Evolutionary conservation across 2,113 vertebrate species (phyloP), one percentile per base, ranked within the genome.

Genomic region (Hucho hucho): DNA sequence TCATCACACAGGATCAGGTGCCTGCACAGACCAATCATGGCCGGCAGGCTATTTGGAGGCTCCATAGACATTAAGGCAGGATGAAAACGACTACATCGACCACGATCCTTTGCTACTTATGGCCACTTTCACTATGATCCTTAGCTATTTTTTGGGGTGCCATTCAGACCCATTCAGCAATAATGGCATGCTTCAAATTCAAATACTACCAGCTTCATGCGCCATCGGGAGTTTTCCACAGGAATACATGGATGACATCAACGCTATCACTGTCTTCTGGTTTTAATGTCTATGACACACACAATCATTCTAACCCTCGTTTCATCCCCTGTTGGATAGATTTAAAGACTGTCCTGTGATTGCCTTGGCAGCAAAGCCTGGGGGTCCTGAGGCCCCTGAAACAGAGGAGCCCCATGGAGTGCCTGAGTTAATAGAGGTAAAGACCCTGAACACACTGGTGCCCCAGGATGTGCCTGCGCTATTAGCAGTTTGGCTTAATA

Each of bases 281-380:
- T 79, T 96, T 96, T 0, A 97, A 99, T 76, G 96, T 95, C 72
- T 90, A 95, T 2, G 97, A 59, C 26, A 53, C 58, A 97, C 87
- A 53, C 46, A 65, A 28, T 76, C 43, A 74, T 73, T 68, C 13
- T 6, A 64, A 61, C 49, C 11, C 18, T 22, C 0, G n/a, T 18
- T 72, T 75, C 69, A 74, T 70, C 75, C 91, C 66, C 69, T 80
- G n/a, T 69, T 22, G 69, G 47, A 49, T 89, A 99, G 98, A 87
- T 99, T 99, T 86, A 94, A 91, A 73, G 95, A 94, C 2, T 97
- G 95, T 85, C 97, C 96, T 2, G 84, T 99, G 83, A 95, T 98
- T 83, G 91, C 98, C 4, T 95, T 98, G 81, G 97, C 97, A 65
- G 98, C 97, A 59, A 99, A 96, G 82, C 98, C 98, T 0, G 97